Conservation (phyloP, 2,113 vertebrate species). For the Cinclus mexicanus region DNA sequence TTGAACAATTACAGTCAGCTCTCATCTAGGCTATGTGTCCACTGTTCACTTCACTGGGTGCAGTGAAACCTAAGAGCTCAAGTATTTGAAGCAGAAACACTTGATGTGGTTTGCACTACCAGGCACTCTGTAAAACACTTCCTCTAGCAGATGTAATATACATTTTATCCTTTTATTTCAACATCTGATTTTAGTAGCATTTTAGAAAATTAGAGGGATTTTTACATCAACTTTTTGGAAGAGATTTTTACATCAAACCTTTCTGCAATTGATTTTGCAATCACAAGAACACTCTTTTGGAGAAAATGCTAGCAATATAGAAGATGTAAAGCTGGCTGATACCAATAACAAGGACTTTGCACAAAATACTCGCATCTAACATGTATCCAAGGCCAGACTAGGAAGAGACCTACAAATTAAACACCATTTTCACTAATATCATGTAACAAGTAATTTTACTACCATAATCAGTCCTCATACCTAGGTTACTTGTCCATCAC, state of each 20-base stretch:
- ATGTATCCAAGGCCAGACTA: not conserved
- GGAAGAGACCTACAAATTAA: not conserved
- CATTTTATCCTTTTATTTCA: not conserved
- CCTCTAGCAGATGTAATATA: not conserved
- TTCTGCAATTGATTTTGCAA: not conserved
- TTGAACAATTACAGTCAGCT: not conserved
- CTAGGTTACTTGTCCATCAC: not conserved
- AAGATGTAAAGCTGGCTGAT: not conserved
- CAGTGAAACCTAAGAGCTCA: not conserved
- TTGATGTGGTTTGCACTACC: not conserved
- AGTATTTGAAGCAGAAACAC: not conserved
- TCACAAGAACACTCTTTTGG: not conserved
- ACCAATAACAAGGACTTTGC: not conserved
- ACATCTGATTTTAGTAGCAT: not conserved
- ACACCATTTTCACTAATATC: not conserved
- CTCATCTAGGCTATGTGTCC: not conserved
- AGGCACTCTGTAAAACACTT: not conserved
- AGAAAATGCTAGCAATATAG: not conserved
- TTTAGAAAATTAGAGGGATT: not conserved
- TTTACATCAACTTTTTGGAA: not conserved
- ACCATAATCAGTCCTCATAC: not conserved
- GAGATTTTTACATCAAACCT: not conserved
- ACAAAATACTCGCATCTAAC: not conserved
- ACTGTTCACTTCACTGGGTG: not conserved
- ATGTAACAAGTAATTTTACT: not conserved